Percentiles rank a stretch among this genome's conserved stretches.
Conservation (phyloP, 2,113 vertebrate genomes). For the Dromiciops gliroides region DNA sequence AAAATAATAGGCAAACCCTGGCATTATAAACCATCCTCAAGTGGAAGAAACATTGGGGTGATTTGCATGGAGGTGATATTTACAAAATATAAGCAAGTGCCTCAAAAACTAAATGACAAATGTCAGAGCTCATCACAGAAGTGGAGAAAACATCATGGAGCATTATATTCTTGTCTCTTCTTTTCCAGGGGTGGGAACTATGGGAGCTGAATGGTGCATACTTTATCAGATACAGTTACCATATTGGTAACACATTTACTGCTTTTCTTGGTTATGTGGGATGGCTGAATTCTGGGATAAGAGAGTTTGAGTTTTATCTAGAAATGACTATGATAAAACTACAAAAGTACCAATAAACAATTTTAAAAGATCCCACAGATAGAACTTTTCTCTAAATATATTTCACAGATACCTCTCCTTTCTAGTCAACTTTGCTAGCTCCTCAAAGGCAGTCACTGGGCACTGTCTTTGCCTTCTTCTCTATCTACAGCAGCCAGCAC, state of each 20-base stretch:
- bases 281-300: neutral
- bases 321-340: neutral
- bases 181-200: neutral
- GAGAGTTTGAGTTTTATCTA: neutral
- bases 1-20: constrained; percentile 66
- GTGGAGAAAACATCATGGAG: constrained; percentile 24
- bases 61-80: constrained; percentile 70
- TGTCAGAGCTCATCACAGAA: neutral
- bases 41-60: constrained; percentile 45
- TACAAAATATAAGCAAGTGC: constrained; percentile 61
- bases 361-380: neutral
- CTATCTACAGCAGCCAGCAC: neutral
- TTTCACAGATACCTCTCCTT: neutral
- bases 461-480: neutral
- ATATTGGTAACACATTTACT: neutral
- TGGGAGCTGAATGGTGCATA: neutral
- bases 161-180: neutral
- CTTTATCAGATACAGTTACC: neutral
- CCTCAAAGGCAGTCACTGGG: neutral
- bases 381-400: neutral
- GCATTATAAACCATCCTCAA: constrained; percentile 58
- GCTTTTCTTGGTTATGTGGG: neutral
- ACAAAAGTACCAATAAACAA: neutral
- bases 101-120: constrained; percentile 9
- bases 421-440: neutral